Conservation (phyloP, 2,113 vertebrate genomes). For the Hoplias malabaricus region DNA sequence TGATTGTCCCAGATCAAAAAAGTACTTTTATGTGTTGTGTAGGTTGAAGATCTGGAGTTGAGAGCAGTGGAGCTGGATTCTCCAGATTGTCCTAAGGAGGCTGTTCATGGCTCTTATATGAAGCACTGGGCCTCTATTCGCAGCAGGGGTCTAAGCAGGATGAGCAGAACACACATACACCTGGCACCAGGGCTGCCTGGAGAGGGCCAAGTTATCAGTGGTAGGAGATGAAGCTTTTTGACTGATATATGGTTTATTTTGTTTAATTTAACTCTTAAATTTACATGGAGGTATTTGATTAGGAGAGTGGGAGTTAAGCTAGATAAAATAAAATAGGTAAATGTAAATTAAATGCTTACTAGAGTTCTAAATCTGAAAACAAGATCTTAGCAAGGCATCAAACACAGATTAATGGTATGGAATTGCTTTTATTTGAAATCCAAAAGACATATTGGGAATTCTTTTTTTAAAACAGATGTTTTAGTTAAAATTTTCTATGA, state of each 20-base stretch:
- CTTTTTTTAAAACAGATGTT: too few relatives aligned
- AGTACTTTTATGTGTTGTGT: neutral
- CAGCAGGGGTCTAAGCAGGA: constrained; percentile 75
- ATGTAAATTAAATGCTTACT: too few relatives aligned
- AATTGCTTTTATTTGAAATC: too few relatives aligned
- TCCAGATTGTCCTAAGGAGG: constrained; percentile 73
- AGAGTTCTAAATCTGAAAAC: too few relatives aligned
- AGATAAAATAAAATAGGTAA: too few relatives aligned
- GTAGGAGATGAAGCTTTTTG: constrained; percentile 61
- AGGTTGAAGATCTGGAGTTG: constrained; percentile 82
- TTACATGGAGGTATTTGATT: too few relatives aligned
- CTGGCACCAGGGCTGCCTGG: constrained; percentile 79
- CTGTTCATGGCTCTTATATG: constrained; percentile 83
- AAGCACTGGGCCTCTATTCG: constrained; percentile 80
- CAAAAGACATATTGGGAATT: too few relatives aligned
- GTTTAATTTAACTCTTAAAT: too few relatives aligned
- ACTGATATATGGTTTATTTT: neutral
- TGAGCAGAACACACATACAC: constrained; percentile 83
- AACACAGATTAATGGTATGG: too few relatives aligned
- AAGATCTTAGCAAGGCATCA: too few relatives aligned
- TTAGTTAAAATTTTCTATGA: too few relatives aligned
- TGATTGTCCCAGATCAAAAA: neutral
- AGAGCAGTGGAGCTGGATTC: constrained; percentile 65
- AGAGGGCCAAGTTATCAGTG: constrained; percentile 77
- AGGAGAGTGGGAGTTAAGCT: too few relatives aligned